Base-by-base conservation (phyloP, 2,888 invertebrate genomes). In the Brachynemurus nebulosus region DNA sequence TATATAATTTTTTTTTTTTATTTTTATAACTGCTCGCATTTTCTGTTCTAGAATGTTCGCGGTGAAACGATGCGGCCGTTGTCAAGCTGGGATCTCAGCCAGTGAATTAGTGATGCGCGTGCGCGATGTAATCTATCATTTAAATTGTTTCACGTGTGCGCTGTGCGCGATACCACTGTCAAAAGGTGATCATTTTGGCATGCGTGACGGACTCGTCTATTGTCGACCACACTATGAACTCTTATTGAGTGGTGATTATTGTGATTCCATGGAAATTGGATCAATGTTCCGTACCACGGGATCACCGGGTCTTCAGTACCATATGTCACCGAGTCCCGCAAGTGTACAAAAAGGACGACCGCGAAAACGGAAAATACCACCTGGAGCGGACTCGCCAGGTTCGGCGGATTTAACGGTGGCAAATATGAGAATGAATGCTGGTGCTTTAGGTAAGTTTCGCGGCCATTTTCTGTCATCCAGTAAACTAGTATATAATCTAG, bases 61-160 rank as follows among this genome's bases (percentile, higher is more conserved):
- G 52, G 81, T 85, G 51, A 80, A 86, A 55, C 75, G 88, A 47
- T 91, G 91, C 64, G 81, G 84, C 7, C 76, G 90, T 38, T 93
- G 92, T 59, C 81, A 81, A 19, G 76, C 80, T 41, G 85, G 85
- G 5, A 88, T 93, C 58, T 79, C 84, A 7, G 80, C 88, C 33
- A 82, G 84, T 56, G 91, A 92, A 67, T 69, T 92, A 59, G 90
- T 92, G 57, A 92, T 92, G 91, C 68, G 89, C 48, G 91, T 90
- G 0, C 68, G 84, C 35, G 89, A 90, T 53, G 71, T 82, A 57
- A 86, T 91, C 47, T 93, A 85, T 66, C 92, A 93, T 63, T 73
- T 91, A 45, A 76, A 81, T 52, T 93, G 92, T 66, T 93, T 93
- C 71, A 81, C 85, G 25, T 92, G 92, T 63, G 76, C 78, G 45